phyloP scores from a whole-genome alignment of 2,888 invertebrate species.

The Drosophila aldrichi region DNA sequence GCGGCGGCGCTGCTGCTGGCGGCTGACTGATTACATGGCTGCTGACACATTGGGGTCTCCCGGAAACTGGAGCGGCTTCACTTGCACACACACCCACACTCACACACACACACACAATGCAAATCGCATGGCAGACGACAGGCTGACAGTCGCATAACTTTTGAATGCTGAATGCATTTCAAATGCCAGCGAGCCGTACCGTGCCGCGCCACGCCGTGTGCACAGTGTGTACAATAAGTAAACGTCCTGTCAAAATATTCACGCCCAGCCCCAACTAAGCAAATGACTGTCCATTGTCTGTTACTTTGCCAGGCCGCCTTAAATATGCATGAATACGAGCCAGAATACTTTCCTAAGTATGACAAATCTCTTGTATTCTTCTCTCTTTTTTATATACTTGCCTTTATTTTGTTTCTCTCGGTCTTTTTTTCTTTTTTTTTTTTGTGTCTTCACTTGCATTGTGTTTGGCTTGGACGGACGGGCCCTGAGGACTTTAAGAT shows the following conservation, averaged over 20 bases:
- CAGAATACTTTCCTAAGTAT: conserved; percentile 56
- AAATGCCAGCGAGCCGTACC: conserved; percentile 19
- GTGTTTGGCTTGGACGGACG: conserved; percentile 65
- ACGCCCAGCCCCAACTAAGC: conserved; percentile 48
- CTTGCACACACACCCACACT: conserved; percentile 24
- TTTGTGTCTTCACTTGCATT: conserved; percentile 48
- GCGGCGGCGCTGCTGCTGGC: neutral
- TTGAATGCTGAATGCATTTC: conserved; percentile 42
- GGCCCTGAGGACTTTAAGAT: conserved; percentile 60
- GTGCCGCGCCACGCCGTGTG: neutral
- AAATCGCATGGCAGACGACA: conserved; percentile 41
- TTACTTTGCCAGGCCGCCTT: conserved; percentile 36
- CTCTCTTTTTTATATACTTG: conserved; percentile 14
- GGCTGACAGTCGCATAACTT: conserved; percentile 52
- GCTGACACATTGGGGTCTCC: conserved; percentile 63
- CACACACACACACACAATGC: conserved; percentile 24
- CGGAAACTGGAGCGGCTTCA: conserved; percentile 48
- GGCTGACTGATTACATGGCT: conserved; percentile 61
- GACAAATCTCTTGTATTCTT: conserved; percentile 59
- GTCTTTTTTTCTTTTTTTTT: neutral
- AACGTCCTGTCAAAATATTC: conserved; percentile 66
- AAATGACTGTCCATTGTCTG: conserved; percentile 56
- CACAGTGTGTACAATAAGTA: conserved; percentile 58
- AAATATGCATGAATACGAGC: conserved; percentile 40
- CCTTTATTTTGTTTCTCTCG: neutral